Evolutionary conservation across 2,797 vertebrate genomes (phyloP).

Genomic region (Cossypha dichroa): DNA sequence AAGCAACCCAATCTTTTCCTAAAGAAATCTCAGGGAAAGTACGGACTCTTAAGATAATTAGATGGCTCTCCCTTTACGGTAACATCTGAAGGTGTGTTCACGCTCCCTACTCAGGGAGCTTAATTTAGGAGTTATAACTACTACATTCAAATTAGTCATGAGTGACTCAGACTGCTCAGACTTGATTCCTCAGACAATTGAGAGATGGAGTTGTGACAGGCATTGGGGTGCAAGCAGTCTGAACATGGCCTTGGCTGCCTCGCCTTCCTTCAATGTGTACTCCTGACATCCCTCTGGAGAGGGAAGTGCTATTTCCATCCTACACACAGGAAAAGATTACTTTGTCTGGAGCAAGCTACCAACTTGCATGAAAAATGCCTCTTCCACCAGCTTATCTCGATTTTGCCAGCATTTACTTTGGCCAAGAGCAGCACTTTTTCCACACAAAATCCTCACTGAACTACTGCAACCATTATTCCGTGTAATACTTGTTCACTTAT

Average conservation of each 20-base stretch:
- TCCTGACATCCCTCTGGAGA: background rate
- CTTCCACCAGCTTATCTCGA: background rate
- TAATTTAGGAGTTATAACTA: constrained; percentile 28
- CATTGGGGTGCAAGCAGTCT: background rate
- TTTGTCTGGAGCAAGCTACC: background rate
- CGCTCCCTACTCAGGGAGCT: background rate
- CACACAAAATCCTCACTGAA: background rate
- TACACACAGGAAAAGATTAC: background rate
- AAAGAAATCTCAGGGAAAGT: background rate
- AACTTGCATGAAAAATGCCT: background rate
- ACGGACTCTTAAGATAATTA: background rate
- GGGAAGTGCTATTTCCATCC: background rate
- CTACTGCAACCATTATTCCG: background rate
- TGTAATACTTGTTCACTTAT: background rate
- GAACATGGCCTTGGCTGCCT: background rate
- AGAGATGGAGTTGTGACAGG: constrained; percentile 32
- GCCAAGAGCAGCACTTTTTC: background rate
- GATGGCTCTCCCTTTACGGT: background rate
- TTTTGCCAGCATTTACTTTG: constrained; percentile 36
- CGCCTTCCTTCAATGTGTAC: background rate
- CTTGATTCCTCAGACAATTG: constrained; percentile 33
- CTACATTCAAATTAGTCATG: constrained; percentile 40
- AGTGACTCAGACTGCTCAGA: constrained; percentile 46
- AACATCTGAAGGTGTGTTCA: constrained; percentile 32
- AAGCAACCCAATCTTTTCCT: background rate